Percentiles rank a stretch among this genome's conserved stretches.
Evolutionary conservation across 1,140 invertebrate species (phyloP).

Genomic region (Ceratina australensis): DNA sequence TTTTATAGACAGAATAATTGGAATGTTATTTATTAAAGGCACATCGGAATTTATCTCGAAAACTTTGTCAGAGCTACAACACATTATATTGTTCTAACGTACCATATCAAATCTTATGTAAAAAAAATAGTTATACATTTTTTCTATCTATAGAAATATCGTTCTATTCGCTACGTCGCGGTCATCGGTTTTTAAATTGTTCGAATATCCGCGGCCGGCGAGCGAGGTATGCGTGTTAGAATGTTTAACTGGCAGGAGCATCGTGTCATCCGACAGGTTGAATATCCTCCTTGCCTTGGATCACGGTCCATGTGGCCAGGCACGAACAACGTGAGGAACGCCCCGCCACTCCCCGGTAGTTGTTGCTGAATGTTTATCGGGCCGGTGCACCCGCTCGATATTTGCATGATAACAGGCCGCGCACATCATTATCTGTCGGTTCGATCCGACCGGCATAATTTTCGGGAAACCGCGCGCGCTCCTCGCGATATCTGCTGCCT

Average conservation of each 20-base stretch:
- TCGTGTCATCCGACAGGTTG: constrained; percentile 38
- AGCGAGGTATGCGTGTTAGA: constrained; percentile 11
- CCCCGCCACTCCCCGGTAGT: constrained; percentile 45
- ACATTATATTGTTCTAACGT: too few relatives aligned
- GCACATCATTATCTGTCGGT: constrained; percentile 38
- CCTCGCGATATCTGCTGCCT: background rate
- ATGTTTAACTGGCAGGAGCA: constrained; percentile 9
- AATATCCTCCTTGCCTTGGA: constrained; percentile 16
- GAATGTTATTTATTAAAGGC: too few relatives aligned
- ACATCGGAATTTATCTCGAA: too few relatives aligned
- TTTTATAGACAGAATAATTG: too few relatives aligned
- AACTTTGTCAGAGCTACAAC: too few relatives aligned
- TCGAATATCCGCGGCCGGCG: constrained; percentile 18
- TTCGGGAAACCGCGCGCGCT: background rate
- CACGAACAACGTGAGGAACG: constrained; percentile 31
- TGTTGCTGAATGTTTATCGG: constrained; percentile 39
- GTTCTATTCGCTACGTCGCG: too few relatives aligned
- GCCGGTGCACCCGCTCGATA: constrained; percentile 19
- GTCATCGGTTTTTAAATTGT: background rate
- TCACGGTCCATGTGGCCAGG: background rate
- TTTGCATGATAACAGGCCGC: constrained; percentile 58
- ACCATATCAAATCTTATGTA: too few relatives aligned
- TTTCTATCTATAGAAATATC: too few relatives aligned
- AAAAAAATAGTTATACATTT: too few relatives aligned
- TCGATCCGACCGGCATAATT: constrained; percentile 19